phyloP scores from a whole-genome alignment of 2,797 vertebrate genomes.

The Echeneis naucrates region DNA sequence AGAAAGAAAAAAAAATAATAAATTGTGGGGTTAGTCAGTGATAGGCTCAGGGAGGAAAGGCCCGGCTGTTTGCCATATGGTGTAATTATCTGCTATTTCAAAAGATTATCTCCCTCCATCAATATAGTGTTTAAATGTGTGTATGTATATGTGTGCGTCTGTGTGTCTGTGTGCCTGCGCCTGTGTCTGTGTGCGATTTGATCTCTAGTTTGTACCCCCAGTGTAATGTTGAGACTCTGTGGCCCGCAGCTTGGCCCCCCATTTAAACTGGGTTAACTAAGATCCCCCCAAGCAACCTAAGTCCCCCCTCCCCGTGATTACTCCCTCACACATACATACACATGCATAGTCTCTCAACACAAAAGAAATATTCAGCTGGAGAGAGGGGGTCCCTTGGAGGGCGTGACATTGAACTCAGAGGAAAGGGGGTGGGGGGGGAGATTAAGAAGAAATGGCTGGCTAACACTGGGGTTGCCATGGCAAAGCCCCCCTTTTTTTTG shows the following conservation, averaged over 20 bases:
- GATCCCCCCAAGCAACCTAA: constrained; percentile 56
- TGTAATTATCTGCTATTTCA: constrained; percentile 78
- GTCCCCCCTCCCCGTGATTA: constrained; percentile 46
- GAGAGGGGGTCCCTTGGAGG: constrained; percentile 78
- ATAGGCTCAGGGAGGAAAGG: constrained; percentile 43
- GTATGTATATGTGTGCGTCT: constrained; percentile 20
- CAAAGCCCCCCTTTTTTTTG: constrained; percentile 75
- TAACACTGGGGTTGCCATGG: constrained; percentile 85
- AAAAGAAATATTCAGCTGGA: constrained; percentile 85
- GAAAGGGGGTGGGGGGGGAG: constrained; percentile 55
- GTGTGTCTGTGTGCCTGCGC: neutral
- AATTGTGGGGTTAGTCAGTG: constrained; percentile 52
- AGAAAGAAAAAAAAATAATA: constrained; percentile 17
- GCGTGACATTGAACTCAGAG: constrained; percentile 76
- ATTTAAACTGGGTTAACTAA: constrained; percentile 74
- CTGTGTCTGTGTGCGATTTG: constrained; percentile 52
- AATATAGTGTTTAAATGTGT: constrained; percentile 63
- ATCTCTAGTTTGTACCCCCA: constrained; percentile 66
- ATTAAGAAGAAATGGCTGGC: constrained; percentile 84
- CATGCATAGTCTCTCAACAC: constrained; percentile 65
- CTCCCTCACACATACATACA: constrained; percentile 45
- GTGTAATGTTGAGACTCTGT: constrained; percentile 76
- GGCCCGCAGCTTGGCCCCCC: constrained; percentile 66
- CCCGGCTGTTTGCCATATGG: constrained; percentile 76
- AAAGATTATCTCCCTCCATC: constrained; percentile 76